These are phyloP conservation scores for Hydrozoanthus tunicans DNA, from an alignment of 64 coral and sea anemone genomes.

Conservation along the genomic window DNA sequence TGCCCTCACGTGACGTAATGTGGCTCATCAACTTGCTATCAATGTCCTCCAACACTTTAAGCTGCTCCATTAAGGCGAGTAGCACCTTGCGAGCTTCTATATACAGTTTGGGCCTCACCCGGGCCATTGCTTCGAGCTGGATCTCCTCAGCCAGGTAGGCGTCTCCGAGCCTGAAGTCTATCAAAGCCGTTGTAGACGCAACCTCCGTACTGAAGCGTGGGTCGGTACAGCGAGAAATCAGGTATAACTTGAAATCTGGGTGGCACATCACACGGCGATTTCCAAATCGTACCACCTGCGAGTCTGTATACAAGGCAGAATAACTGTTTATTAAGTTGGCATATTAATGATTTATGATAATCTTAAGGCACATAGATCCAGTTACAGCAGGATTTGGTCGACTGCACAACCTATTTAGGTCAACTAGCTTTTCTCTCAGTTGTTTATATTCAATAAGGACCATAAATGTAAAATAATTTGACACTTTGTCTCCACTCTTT, in stretches of 20 bases:
- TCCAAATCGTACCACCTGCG: conserved; percentile 84
- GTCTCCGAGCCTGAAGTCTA: conserved; percentile 78
- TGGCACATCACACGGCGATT: conserved; percentile 93
- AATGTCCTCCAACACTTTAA: conserved; percentile 86
- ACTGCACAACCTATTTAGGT: background rate
- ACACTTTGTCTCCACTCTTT: no score
- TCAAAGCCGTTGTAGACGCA: conserved; percentile 85
- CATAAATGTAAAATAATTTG: no score
- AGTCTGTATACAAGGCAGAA: conserved; percentile 39
- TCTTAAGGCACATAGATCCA: background rate
- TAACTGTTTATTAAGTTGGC: no score
- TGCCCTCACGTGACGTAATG: conserved; percentile 74
- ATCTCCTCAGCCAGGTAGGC: conserved; percentile 87
- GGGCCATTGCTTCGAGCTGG: conserved; percentile 68
- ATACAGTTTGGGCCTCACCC: conserved; percentile 82
- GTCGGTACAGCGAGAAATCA: conserved; percentile 76
- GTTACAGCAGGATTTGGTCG: background rate
- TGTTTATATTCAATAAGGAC: no score
- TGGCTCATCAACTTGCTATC: conserved; percentile 85
- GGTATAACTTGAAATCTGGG: conserved; percentile 83
- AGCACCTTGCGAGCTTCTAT: conserved; percentile 77
- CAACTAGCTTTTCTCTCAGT: no score
- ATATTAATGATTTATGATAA: no score
- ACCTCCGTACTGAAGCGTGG: conserved; percentile 87
- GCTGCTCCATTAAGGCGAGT: conserved; percentile 74